These are phyloP conservation scores for Pelosia muscerda DNA, from an alignment of 2,888 invertebrate species.

Conservation along the genomic window DNA sequence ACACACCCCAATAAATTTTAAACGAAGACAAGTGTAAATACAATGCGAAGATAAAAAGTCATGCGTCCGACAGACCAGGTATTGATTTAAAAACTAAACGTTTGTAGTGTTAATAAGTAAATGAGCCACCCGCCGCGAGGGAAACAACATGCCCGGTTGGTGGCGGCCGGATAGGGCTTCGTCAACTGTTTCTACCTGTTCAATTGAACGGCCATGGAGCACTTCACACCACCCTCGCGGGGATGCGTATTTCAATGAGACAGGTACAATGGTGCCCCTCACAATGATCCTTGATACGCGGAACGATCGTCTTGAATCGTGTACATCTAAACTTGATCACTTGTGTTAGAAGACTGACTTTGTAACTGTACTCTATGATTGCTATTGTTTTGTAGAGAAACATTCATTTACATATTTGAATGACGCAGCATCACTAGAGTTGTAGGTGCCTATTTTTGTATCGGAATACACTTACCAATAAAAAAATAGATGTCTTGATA, in stretches of 20 bases:
- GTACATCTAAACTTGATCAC: constrained; percentile 30
- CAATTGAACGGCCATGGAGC: constrained; percentile 41
- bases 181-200: constrained; percentile 57
- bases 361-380: constrained; percentile 3
- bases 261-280: constrained; percentile 39
- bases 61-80: constrained; percentile 31
- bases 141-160: constrained; percentile 26
- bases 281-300: constrained; percentile 43
- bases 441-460: background rate
- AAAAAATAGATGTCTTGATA: background rate
- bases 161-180: constrained; percentile 34
- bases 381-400: constrained; percentile 5
- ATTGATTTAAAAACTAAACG: constrained; percentile 50
- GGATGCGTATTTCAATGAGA: constrained; percentile 42
- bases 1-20: background rate
- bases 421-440: background rate
- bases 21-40: background rate
- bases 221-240: constrained; percentile 49
- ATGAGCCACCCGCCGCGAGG: constrained; percentile 41
- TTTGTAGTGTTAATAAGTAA: constrained; percentile 41
- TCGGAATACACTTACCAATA: background rate
- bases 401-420: background rate
- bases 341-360: constrained; percentile 23
- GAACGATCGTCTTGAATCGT: constrained; percentile 35
- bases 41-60: background rate